Evolutionary conservation across 2,888 invertebrate species (phyloP).

Genomic region (Dicranocentrus wangi): DNA sequence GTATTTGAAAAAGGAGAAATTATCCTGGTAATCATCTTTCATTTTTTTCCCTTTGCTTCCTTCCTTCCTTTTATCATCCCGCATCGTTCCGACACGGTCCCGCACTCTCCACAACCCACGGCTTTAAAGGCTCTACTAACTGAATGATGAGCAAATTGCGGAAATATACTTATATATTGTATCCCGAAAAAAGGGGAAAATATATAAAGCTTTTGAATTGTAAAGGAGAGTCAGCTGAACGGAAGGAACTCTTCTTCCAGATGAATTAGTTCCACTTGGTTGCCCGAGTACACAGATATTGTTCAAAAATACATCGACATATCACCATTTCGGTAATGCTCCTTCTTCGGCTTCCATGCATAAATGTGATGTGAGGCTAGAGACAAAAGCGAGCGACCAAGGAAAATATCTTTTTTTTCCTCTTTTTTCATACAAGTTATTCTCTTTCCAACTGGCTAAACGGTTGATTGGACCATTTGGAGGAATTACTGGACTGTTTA

Average conservation of each 20-base stretch:
- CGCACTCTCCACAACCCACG: neutral
- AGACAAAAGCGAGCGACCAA: neutral
- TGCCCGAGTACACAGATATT: neutral
- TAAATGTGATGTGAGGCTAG: no score
- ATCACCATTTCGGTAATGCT: no score
- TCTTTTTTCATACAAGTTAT: neutral
- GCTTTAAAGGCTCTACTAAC: no score
- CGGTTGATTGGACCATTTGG: slow-evolving; percentile 42
- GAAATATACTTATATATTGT: no score
- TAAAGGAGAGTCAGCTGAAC: slow-evolving; percentile 28
- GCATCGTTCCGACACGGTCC: neutral
- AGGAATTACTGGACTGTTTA: neutral
- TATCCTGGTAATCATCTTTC: neutral
- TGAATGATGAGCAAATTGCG: slow-evolving; percentile 13
- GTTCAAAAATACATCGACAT: neutral
- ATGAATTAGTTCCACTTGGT: slow-evolving; percentile 29
- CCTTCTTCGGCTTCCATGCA: no score
- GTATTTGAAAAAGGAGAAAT: neutral
- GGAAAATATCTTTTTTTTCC: neutral
- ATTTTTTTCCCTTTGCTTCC: neutral
- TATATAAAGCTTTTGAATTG: neutral
- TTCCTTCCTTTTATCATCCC: neutral
- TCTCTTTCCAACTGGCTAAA: slow-evolving; percentile 1
- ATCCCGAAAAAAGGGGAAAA: neutral
- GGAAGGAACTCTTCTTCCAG: slow-evolving; percentile 48